Base-by-base conservation (phyloP, 2,797 vertebrate genomes). In the Platalea minor region DNA sequence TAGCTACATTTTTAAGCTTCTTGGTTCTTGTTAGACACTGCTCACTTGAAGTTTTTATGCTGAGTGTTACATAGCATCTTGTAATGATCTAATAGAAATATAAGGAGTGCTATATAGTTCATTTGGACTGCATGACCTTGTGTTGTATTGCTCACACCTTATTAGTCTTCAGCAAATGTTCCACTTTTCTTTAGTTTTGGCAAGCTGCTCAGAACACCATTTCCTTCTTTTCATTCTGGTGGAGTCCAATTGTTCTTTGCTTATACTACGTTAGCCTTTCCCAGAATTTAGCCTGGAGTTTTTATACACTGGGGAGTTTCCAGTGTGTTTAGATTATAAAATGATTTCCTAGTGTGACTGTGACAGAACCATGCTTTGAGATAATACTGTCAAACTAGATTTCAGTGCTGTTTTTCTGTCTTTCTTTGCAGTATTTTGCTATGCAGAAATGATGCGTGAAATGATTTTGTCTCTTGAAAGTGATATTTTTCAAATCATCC, bases 141-240 rank as follows among this genome's bases (percentile, higher is more conserved):
- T 51, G 83, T 82, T 91, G 80, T 83, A 19, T 90, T 91, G 64
- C 94, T 96, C 89, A 91, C 56, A 91, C 75, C 86, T 82, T 90
- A 84, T 91, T 97, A 65, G 69, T 85, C 93, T 98, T 97, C 82
- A 25, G 96, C 92, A 91, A 95, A 87, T 93, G 95, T 96, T 97
- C 96, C 76, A 74, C 96, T 97, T 97, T 93, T 75, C 96, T 96
- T 96, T 85, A 90, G 88, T 89, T 95, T 97, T 98, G 98, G 98
- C 97, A 98, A 93, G 93, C 94, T 82, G 51, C 93, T 97, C 88
- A 72, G 97, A 98, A 97, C 96, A 96, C 90, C 97, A 96, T 97
- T 98, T 98, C 98, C 98, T 98, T 97, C 98, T 98, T 98, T 98
- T 98, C 97, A 98, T 98, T 96, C 94, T 95, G 85, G 87, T 94